phyloP scores from a whole-genome alignment of 2,888 invertebrate species.

The Drosophila seclusa region DNA sequence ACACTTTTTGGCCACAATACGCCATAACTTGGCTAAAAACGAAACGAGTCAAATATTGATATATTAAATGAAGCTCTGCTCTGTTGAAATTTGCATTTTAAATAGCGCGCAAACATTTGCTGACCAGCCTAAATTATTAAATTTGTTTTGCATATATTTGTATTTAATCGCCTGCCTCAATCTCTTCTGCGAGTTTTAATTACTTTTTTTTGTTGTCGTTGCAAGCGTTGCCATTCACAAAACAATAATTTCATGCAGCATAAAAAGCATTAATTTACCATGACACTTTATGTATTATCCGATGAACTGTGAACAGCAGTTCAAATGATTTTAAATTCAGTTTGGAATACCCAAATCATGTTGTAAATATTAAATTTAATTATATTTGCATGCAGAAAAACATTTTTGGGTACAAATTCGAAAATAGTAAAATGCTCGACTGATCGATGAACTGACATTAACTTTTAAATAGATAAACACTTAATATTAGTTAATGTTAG shows the following conservation, averaged over 20 bases:
- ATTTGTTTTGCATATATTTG: constrained; percentile 23
- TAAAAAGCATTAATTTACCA: constrained; percentile 9
- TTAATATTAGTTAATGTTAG: background rate
- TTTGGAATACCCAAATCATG: background rate
- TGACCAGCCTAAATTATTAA: constrained; percentile 61
- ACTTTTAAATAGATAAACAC: background rate
- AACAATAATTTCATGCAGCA: background rate
- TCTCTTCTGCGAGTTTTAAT: constrained; percentile 41
- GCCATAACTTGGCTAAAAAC: constrained; percentile 7
- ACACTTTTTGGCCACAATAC: background rate
- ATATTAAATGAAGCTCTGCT: constrained; percentile 23
- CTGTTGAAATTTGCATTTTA: constrained; percentile 52
- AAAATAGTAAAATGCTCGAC: background rate
- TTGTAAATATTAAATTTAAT: background rate
- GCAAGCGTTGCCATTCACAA: background rate
- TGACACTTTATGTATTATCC: constrained; percentile 3
- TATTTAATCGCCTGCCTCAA: background rate
- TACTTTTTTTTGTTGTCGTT: constrained; percentile 40
- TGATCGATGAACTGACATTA: background rate
- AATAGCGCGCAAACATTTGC: constrained; percentile 63
- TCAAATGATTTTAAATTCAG: background rate
- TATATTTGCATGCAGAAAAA: background rate
- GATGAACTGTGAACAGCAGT: constrained; percentile 4
- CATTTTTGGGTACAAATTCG: background rate
- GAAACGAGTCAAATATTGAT: constrained; percentile 40